Evolutionary conservation across 2,113 vertebrate species (phyloP), one percentile per base, ranked within the genome.

Genomic region (Platichthys flesus): DNA sequence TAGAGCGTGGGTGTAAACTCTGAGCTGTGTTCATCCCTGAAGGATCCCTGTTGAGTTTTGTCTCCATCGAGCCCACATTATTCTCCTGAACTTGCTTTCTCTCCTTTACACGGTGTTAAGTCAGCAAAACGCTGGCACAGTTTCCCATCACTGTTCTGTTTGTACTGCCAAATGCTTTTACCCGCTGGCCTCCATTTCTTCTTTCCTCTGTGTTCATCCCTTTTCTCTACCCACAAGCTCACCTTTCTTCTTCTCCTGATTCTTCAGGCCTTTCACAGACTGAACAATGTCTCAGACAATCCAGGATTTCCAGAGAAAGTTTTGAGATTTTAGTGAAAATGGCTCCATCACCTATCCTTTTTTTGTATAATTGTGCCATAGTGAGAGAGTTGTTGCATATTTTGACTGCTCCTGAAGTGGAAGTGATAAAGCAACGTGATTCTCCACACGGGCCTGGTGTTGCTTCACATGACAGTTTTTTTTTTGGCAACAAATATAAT

Each of bases 101-200:
- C 69, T 75, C 76, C 52, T 80, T 67, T 75, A 47, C 72, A 70
- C 52, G 2, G 40, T 69, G 68, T 75, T 74, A 76, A 88, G 74
- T 88, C 85, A 81, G 75, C 67, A 79, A 59, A 74, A 76, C 13
- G 20, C 59, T 64, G 69, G 84, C 78, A 60, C 60, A 37, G 31
- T 72, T 76, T 78, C 6, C 42, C 58, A 16, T 56, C 42, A 45
- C 10, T 55, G 23, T 74, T 89, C 81, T 82, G 78, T 88, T 85
- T 82, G 82, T 64, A 42, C 65, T 71, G 72, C 70, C 86, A 82
- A 88, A 84, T 66, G 60, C 52, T 78, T 79, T 71, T 76, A 75
- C 66, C 71, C 49, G 23, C 63, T 55, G 47, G 77, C 83, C 81
- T 61, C 42, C 55, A 71, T 79, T 79, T 79, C 67, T 18, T 23